Percentiles rank a stretch among this genome's conserved stretches.
These are phyloP conservation scores for Bambusicola thoracicus DNA, from an alignment of 2,113 vertebrate species.

Conservation along the genomic window DNA sequence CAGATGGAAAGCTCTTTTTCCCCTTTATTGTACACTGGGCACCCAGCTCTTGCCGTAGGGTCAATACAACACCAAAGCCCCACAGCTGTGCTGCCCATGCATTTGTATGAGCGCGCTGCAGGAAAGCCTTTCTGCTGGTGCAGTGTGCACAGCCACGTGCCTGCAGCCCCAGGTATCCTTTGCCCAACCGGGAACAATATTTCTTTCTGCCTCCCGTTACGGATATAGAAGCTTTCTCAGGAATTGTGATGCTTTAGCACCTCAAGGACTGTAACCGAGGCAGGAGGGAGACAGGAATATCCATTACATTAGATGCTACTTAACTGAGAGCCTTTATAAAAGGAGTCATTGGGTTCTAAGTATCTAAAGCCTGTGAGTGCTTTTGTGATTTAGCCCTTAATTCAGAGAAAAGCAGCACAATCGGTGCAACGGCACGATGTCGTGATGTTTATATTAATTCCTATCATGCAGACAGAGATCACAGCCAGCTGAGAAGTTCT, in stretches of 20 bases:
- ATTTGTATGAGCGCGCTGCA: not conserved
- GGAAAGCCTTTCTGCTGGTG: not conserved
- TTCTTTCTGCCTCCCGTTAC: not conserved
- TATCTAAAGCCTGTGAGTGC: not conserved
- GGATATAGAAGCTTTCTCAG: not conserved
- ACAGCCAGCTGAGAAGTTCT: not conserved
- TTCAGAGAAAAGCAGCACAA: not conserved
- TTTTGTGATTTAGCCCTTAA: not conserved
- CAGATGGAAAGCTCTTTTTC: not conserved
- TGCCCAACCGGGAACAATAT: not conserved
- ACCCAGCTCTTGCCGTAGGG: not conserved
- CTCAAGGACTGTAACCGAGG: not conserved
- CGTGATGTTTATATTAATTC: not conserved
- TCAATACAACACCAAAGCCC: not conserved
- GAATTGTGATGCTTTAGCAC: not conserved
- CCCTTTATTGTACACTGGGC: not conserved
- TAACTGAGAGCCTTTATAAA: not conserved
- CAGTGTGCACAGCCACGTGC: accelerated
- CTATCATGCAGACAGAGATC: accelerated
- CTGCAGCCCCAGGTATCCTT: not conserved
- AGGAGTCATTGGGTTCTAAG: not conserved
- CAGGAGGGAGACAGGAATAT: not conserved
- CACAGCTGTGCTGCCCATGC: accelerated
- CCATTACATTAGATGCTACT: not conserved
- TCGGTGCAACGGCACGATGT: not conserved